These are phyloP conservation scores for Drosophila imparisetae DNA, from an alignment of 2,888 invertebrate genomes.

Conservation along the genomic window DNA sequence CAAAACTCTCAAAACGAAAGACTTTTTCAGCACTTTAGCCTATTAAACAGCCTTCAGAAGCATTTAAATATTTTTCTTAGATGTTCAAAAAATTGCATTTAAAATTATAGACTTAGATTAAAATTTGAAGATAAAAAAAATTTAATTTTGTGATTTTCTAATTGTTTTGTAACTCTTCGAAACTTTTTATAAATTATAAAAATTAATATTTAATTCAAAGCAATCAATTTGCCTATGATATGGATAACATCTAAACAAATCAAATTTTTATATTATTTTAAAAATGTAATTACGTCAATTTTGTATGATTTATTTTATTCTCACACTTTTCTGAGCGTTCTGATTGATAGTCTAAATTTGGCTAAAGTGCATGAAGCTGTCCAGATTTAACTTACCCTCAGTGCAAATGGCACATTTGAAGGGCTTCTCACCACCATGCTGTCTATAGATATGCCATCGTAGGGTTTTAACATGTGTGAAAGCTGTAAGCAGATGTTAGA, in stretches of 20 bases:
- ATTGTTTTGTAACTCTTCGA: neutral
- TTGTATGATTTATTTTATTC: neutral
- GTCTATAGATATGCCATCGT: slow-evolving; percentile 72
- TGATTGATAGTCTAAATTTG: slow-evolving; percentile 18
- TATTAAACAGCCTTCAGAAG: slow-evolving; percentile 8
- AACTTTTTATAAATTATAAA: neutral
- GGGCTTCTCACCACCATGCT: slow-evolving; percentile 74
- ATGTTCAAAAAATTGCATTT: neutral
- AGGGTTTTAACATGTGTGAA: slow-evolving; percentile 71
- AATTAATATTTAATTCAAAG: neutral
- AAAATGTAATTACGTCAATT: neutral
- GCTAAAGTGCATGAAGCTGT: slow-evolving; percentile 8
- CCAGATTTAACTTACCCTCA: slow-evolving; percentile 62
- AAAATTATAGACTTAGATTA: neutral
- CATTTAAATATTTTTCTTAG: neutral
- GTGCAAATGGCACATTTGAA: slow-evolving; percentile 71
- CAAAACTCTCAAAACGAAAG: slow-evolving; percentile 23
- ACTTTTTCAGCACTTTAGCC: slow-evolving; percentile 1
- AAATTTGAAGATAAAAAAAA: too few relatives aligned
- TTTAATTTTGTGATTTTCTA: neutral
- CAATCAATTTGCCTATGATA: neutral
- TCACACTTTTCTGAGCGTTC: neutral
- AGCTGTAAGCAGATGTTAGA: slow-evolving; percentile 34
- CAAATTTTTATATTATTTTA: neutral
- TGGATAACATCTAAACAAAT: neutral